Evolutionary conservation across 2,888 invertebrate species (phyloP).

Genomic region (Leptopterna dolabrata): DNA sequence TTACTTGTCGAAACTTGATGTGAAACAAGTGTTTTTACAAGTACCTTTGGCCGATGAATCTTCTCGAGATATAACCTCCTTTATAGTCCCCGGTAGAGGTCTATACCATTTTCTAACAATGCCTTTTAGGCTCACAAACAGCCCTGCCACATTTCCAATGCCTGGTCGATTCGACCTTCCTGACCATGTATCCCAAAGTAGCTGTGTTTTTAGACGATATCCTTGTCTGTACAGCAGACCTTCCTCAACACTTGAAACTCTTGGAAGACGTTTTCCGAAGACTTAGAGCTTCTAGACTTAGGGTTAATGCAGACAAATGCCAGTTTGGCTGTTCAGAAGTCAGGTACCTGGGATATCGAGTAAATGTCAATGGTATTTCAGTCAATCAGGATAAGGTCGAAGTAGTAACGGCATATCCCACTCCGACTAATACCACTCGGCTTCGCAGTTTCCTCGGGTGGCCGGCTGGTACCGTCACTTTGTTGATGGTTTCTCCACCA

Average conservation of each 20-base stretch:
- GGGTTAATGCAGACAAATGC: slow-evolving; percentile 52
- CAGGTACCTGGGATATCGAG: slow-evolving; percentile 45
- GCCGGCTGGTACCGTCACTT: slow-evolving; percentile 60
- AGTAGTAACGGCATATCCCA: slow-evolving; percentile 8
- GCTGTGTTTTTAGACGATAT: slow-evolving; percentile 34
- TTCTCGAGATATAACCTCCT: too few species aligned
- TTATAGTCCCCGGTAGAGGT: too few species aligned
- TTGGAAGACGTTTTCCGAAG: slow-evolving; percentile 15
- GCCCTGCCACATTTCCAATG: too few species aligned
- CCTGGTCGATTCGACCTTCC: too few species aligned
- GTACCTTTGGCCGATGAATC: too few species aligned
- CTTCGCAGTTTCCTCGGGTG: slow-evolving; percentile 52
- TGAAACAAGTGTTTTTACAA: too few species aligned
- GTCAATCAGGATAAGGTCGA: slow-evolving; percentile 29
- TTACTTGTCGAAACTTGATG: too few species aligned
- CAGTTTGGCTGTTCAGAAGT: slow-evolving; percentile 38
- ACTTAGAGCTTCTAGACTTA: neutral
- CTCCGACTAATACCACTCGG: slow-evolving; percentile 15
- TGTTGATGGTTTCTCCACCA: slow-evolving; percentile 59
- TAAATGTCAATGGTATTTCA: too few species aligned
- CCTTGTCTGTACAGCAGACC: too few species aligned
- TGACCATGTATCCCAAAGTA: slow-evolving; percentile 25
- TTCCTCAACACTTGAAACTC: too few species aligned
- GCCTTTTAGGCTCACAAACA: too few species aligned
- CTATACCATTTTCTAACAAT: too few species aligned